Evolutionary conservation across 2,888 invertebrate genomes (phyloP).

Genomic region (Dasysyrphus tricinctus): DNA sequence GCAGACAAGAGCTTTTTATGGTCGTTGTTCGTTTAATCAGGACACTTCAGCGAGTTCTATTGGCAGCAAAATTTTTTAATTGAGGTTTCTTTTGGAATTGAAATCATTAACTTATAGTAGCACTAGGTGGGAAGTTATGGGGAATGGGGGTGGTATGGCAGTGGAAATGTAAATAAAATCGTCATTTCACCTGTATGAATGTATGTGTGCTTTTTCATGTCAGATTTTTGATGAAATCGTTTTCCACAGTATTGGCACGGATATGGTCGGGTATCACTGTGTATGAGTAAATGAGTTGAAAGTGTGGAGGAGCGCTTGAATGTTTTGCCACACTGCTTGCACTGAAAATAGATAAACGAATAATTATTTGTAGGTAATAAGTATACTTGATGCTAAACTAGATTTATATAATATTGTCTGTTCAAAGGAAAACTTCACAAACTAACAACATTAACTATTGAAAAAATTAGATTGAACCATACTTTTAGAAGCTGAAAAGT

Average conservation of each 20-base stretch:
- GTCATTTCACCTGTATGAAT: constrained; percentile 92
- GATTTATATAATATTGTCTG: no score
- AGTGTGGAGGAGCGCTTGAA: constrained; percentile 98
- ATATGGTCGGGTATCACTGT: constrained; percentile 98
- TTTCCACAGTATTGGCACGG: constrained; percentile 97
- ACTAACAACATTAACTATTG: no score
- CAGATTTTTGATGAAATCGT: constrained; percentile 85
- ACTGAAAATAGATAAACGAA: constrained; percentile 83
- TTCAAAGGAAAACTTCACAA: no score
- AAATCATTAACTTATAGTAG: constrained; percentile 19
- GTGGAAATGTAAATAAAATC: constrained; percentile 9
- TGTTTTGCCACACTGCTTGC: constrained; percentile 98
- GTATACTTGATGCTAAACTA: no score
- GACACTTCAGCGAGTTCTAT: constrained; percentile 49
- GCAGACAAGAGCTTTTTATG: constrained; percentile 21
- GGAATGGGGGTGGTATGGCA: not conserved
- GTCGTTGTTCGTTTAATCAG: constrained; percentile 53
- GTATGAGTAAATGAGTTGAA: constrained; percentile 98
- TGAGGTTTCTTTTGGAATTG: constrained; percentile 12
- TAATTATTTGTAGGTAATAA: not conserved
- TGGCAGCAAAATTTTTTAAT: constrained; percentile 27
- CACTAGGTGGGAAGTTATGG: not conserved
- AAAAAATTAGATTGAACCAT: no score
- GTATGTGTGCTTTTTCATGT: constrained; percentile 99
- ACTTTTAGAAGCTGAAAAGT: no score